Percentiles rank a stretch among this genome's conserved stretches.
phyloP scores from a whole-genome alignment of 2,888 invertebrate species.

The Uropetala carovei region DNA sequence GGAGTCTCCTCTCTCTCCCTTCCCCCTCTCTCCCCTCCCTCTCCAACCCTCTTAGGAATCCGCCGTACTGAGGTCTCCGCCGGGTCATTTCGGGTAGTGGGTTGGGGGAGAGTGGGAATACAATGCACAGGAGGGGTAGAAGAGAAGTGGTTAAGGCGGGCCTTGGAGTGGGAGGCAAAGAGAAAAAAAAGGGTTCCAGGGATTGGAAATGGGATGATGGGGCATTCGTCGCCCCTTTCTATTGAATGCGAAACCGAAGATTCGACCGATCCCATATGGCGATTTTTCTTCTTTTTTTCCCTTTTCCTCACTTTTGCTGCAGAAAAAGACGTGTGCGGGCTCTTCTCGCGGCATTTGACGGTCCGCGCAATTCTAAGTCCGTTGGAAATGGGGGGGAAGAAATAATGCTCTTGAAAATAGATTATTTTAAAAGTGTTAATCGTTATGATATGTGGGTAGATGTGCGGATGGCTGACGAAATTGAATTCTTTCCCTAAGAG shows the following conservation, averaged over 20 bases:
- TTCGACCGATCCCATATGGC: neutral
- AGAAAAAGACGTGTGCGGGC: too few relatives aligned
- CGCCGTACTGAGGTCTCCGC: neutral
- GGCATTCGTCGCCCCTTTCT: neutral
- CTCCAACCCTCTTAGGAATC: neutral
- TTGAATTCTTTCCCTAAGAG: too few relatives aligned
- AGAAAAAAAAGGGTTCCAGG: neutral
- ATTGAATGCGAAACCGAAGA: neutral
- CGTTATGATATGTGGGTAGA: too few relatives aligned
- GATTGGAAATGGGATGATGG: constrained; percentile 5
- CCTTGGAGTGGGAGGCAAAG: neutral
- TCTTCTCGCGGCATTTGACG: too few relatives aligned
- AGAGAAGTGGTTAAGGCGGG: neutral
- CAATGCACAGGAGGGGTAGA: neutral
- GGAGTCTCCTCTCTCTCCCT: neutral
- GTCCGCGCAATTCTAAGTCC: too few relatives aligned
- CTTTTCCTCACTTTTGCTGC: neutral
- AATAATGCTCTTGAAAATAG: too few relatives aligned
- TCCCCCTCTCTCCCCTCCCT: neutral
- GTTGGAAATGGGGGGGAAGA: too few relatives aligned
- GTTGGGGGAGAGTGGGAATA: neutral
- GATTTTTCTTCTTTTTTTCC: neutral
- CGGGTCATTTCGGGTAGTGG: neutral
- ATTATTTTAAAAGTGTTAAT: too few relatives aligned
- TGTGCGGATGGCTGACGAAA: too few relatives aligned